Percentiles rank a stretch among this genome's conserved stretches.
Conservation (phyloP, 2,797 vertebrate genomes). For the Furcifer pardalis region DNA sequence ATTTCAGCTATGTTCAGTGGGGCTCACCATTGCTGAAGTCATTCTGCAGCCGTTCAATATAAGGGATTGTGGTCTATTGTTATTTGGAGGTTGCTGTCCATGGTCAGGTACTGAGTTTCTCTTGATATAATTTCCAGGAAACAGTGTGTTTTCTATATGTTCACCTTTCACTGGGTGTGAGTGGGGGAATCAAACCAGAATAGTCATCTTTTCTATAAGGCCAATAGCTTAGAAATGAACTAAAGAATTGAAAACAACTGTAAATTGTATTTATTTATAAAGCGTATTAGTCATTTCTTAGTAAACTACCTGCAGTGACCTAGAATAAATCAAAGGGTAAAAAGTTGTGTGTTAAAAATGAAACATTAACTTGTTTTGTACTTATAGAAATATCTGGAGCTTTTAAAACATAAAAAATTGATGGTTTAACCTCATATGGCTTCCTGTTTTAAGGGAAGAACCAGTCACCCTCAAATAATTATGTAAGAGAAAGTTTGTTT, state of each 20-base stretch:
- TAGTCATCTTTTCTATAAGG: not conserved
- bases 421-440: not conserved
- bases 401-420: not conserved
- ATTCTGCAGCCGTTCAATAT: not conserved
- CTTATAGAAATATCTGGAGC: not conserved
- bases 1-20: not conserved
- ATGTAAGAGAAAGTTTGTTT: too few relatives aligned
- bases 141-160: not conserved
- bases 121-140: not conserved
- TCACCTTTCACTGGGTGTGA: not conserved
- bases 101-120: not conserved
- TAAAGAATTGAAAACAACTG: not conserved
- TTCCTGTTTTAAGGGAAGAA: not conserved
- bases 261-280: not conserved
- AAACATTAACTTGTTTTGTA: not conserved
- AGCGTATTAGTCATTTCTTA: not conserved
- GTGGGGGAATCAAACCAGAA: not conserved
- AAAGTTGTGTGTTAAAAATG: not conserved
- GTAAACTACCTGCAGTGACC: not conserved
- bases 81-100: not conserved
- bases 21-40: not conserved
- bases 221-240: not conserved
- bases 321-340: not conserved
- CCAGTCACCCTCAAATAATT: not conserved
- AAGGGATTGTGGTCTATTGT: not conserved